Conservation (phyloP, 1,140 invertebrate genomes). For the Manduca sexta region DNA sequence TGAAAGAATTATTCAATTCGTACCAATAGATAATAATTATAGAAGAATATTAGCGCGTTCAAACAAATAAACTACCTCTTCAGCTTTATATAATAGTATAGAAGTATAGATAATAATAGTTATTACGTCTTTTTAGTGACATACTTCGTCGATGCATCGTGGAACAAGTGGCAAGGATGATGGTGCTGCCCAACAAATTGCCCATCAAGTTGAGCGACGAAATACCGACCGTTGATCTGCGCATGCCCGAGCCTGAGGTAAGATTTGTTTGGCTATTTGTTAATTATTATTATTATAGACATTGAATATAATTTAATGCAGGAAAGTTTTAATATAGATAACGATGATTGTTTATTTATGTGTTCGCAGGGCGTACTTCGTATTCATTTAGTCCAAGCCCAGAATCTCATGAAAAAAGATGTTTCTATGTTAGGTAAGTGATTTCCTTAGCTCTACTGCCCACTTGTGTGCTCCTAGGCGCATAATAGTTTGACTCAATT, state of each 20-base stretch:
- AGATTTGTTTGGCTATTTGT: no score
- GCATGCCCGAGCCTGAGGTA: conserved; percentile 92
- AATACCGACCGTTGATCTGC: conserved; percentile 84
- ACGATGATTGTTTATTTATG: conserved; percentile 7
- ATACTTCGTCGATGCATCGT: conserved; percentile 89
- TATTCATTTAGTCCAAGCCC: conserved; percentile 93
- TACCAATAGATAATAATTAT: no score
- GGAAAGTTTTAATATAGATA: not conserved
- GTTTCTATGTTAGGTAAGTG: conserved; percentile 85
- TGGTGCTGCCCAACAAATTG: conserved; percentile 96
- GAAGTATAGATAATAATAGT: no score
- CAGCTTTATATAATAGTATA: no score
- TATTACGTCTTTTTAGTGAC: conserved; percentile 76
- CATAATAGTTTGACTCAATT: no score
- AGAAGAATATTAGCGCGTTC: no score
- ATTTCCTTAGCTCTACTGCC: no score
- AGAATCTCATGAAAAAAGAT: conserved; percentile 94
- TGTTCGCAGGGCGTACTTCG: conserved; percentile 82
- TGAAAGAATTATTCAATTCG: no score
- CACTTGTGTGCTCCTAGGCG: no score
- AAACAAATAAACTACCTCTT: no score
- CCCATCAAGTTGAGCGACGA: conserved; percentile 88
- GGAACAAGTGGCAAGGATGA: conserved; percentile 91
- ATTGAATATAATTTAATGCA: no score
- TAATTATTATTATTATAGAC: no score